These are phyloP conservation scores for Panagrolaimus sp. DNA, from an alignment of 1,140 invertebrate genomes.

Conservation along the genomic window DNA sequence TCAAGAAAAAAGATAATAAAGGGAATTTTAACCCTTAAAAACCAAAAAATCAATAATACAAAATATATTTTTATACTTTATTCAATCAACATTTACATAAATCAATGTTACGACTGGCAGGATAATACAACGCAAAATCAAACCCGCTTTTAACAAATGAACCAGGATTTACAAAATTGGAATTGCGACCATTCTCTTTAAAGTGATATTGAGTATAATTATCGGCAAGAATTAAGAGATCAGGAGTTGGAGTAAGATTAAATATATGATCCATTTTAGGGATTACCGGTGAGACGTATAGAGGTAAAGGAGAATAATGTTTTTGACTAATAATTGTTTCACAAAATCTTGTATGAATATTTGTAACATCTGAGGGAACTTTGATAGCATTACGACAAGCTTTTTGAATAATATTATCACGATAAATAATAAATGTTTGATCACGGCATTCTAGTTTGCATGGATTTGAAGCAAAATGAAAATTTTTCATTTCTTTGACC, in stretches of 20 bases:
- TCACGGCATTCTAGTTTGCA: conserved; percentile 89
- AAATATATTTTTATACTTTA: too few species aligned
- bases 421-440: conserved; percentile 81
- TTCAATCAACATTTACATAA: too few species aligned
- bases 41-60: too few species aligned
- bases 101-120: too few species aligned
- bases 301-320: conserved; percentile 75
- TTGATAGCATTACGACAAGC: conserved; percentile 75
- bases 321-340: conserved; percentile 81
- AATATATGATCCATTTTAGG: conserved; percentile 82
- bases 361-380: conserved; percentile 59
- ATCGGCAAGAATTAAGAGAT: conserved; percentile 81
- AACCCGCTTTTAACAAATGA: not conserved
- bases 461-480: conserved; percentile 80
- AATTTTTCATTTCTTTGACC: conserved; percentile 67
- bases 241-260: conserved; percentile 79
- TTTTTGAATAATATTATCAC: conserved; percentile 85
- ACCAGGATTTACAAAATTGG: conserved; percentile 65
- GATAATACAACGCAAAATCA: too few species aligned
- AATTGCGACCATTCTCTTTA: conserved; percentile 66
- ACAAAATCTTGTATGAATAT: conserved; percentile 66
- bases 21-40: too few species aligned
- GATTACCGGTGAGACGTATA: conserved; percentile 78
- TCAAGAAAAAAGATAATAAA: too few species aligned
- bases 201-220: conserved; percentile 2